Evolutionary conservation across 2,888 invertebrate genomes (phyloP), one percentile per base, ranked within the genome.

Genomic region (Lithophane leautieri): DNA sequence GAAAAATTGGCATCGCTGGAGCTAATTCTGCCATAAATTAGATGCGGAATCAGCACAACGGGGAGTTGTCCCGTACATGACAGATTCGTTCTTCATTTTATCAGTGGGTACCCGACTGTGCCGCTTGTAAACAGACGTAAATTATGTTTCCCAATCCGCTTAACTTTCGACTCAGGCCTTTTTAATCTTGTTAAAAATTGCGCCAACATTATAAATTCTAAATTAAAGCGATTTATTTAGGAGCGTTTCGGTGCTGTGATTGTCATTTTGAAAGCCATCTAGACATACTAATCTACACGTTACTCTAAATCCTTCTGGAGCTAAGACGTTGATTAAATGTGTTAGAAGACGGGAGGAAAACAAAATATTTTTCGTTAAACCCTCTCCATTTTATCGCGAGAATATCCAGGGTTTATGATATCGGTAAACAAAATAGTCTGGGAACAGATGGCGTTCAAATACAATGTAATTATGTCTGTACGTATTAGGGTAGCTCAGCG

Each of bases 381-480:
- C 63, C 63, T 73, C 44, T 76, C 65, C n/a, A 73, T 77, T 73
- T 62, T 80, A 80, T 72, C 67, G 56, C 66, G 52, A 83, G 61
- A 70, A 75, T 79, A 72, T 78, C 75, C 74, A 69, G 58, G 74
- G 80, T 86, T 87, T 83, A 73, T 76, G 82, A 72, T 79, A 79
- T 87, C 81, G 85, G 87, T 84, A 87, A 88, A 85, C 85, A 89
- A 81, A 83, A 85, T 81, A 81, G 80, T 82, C 78, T 68, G 71
- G 72, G 86, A 88, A 89, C 89, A 88, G 87, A 90, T 91, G 91
- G 87, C 75, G 88, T 87, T 90, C 89, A 89, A 89, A 91, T 88
- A 90, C 89, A 93, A 93, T 92, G 90, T 92, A 92, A 94, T 93
- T 91, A 93, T 90, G 89, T 89, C 86, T 88, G 86, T 91, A 82